These are phyloP conservation scores for Dexiosoma caninum DNA, from an alignment of 2,888 invertebrate species.

Conservation along the genomic window DNA sequence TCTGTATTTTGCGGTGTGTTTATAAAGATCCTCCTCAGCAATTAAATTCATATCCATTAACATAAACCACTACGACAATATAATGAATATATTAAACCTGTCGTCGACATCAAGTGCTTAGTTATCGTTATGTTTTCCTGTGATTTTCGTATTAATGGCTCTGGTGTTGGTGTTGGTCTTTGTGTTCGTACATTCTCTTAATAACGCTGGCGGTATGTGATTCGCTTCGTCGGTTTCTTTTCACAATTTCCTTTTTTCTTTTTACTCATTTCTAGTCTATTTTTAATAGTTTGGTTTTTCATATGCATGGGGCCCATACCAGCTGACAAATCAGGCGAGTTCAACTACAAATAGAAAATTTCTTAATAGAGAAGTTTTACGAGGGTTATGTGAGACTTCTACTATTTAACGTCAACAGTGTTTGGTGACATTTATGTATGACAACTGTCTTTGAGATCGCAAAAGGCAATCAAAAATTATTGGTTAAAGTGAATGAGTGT, in stretches of 20 bases:
- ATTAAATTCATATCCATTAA: slow-evolving; percentile 63
- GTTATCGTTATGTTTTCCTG: slow-evolving; percentile 33
- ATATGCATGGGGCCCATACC: slow-evolving; percentile 20
- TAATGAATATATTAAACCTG: slow-evolving; percentile 64
- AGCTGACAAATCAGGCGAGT: slow-evolving; percentile 44
- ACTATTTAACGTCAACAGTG: too few species aligned
- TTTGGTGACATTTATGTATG: too few species aligned
- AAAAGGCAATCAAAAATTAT: too few species aligned
- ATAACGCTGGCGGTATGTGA: slow-evolving; percentile 45
- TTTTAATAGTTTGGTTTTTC: slow-evolving; percentile 41
- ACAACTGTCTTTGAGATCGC: too few species aligned
- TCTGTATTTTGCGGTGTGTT: slow-evolving; percentile 27
- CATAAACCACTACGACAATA: slow-evolving; percentile 52
- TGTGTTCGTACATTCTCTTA: neutral
- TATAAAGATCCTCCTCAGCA: slow-evolving; percentile 57
- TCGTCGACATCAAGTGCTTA: slow-evolving; percentile 64
- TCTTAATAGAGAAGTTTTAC: neutral
- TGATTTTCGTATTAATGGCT: slow-evolving; percentile 1
- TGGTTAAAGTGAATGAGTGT: too few species aligned
- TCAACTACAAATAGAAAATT: neutral
- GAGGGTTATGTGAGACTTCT: neutral
- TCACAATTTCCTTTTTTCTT: neutral
- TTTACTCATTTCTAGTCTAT: slow-evolving; percentile 1
- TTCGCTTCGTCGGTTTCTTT: slow-evolving; percentile 48
- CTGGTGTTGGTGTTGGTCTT: neutral